Evolutionary conservation across 2,797 vertebrate genomes (phyloP), one percentile per base, ranked within the genome.

Genomic region (Chrosomus eos): DNA sequence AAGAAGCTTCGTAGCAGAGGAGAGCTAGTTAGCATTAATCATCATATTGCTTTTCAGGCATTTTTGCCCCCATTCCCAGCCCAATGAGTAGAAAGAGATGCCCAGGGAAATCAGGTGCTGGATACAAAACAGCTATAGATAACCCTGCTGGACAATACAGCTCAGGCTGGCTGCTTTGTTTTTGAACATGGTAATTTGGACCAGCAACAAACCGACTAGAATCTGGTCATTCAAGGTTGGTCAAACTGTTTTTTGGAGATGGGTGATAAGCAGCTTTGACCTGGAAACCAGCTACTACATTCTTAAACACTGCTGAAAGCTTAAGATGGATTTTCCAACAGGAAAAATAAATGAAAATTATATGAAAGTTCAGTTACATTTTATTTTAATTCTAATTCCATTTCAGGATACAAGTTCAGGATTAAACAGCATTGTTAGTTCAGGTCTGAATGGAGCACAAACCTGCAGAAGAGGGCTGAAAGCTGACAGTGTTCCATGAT

Each of bases 101-200:
- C 90, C 88, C 70, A 87, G 88, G 85, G 89, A 91, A 92, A 92
- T 90, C 85, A 88, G 82, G 76, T 71, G 31, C 1, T 13, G 64
- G 77, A 84, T 88, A 86, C 85, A 89, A 82, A 89, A 86, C 84
- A 89, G 80, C 88, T 88, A 81, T 83, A 88, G 86, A 83, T 89
- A 90, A 87, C 85, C 87, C 82, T 68, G 81, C 88, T 85, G 85
- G 88, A 88, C 85, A 82, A 87, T 72, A 79, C 71, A 81, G 88
- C 82, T 86, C 31, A 28, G 5, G 7, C 48, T 18, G 36, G 10
- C 33, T 31, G 23, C 36, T 48, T 53, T 43, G 23, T 76, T 66
- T 55, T 58, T 23, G 9, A 71, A 71, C 51, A 68, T 19, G 8
- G 38, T 28, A 51, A 71, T 14, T 64, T 62, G 28, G 55, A 51